Evolutionary conservation across 2,888 invertebrate genomes (phyloP).

Genomic region (Scaptomyza polygonia): DNA sequence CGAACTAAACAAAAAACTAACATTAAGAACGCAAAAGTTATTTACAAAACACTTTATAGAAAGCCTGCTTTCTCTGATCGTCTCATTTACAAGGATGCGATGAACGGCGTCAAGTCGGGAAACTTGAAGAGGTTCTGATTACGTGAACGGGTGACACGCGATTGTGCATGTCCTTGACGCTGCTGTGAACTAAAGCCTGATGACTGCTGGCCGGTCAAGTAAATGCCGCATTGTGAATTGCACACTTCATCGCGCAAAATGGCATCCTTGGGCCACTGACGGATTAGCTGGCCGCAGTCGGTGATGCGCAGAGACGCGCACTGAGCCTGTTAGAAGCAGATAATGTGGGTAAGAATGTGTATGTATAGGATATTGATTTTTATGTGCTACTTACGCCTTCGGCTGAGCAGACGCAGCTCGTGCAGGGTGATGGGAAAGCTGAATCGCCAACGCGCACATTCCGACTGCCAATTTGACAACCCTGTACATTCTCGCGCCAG

Average conservation of each 20-base stretch:
- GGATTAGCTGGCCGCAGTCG: conserved; percentile 92
- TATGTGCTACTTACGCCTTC: conserved; percentile 90
- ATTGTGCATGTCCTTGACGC: conserved; percentile 76
- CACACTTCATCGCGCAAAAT: conserved; percentile 94
- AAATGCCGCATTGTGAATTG: conserved; percentile 94
- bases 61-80: conserved; percentile 54
- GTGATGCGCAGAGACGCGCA: conserved; percentile 95
- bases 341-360: not conserved
- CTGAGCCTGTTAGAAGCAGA: conserved; percentile 87
- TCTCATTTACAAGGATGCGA: conserved; percentile 75
- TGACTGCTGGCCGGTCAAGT: conserved; percentile 85
- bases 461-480: conserved; percentile 92
- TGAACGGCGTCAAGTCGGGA: conserved; percentile 89
- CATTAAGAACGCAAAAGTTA: conserved; percentile 55
- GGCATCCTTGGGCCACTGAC: conserved; percentile 93
- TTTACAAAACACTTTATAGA: conserved; percentile 62
- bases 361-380: not conserved
- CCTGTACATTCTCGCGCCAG: conserved; percentile 93
- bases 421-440: conserved; percentile 95
- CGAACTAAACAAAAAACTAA: conserved; percentile 52
- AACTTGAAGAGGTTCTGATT: conserved; percentile 87
- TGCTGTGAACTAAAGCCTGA: conserved; percentile 80
- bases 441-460: conserved; percentile 92
- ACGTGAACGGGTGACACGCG: conserved; percentile 83
- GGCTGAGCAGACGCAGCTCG: conserved; percentile 93